These are phyloP conservation scores for Telmatochromis sp. DNA, from an alignment of 2,113 vertebrate species.

Conservation along the genomic window DNA sequence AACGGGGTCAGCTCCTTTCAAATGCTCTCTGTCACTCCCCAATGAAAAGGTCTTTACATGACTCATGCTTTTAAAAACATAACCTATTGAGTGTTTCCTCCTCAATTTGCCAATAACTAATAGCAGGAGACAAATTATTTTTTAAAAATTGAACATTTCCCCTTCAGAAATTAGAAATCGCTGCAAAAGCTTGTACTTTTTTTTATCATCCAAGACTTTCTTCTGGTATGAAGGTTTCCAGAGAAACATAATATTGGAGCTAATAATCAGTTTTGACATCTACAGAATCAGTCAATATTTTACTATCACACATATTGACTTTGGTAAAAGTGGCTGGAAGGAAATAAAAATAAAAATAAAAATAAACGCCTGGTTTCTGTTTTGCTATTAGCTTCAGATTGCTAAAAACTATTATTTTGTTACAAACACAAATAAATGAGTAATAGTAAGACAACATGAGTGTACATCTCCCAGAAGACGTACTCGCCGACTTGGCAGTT, in stretches of 20 bases:
- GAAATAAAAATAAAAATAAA: not conserved
- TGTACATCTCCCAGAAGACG: not conserved
- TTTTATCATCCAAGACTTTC: not conserved
- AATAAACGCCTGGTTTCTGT: not conserved
- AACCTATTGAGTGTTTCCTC: not conserved
- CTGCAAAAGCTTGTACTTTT: not conserved
- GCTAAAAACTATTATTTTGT: not conserved
- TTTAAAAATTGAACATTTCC: not conserved
- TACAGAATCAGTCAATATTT: not conserved
- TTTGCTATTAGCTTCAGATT: not conserved
- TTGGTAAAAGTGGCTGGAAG: not conserved
- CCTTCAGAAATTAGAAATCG: not conserved
- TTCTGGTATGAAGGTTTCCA: not conserved
- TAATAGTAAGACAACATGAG: not conserved
- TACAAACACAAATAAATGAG: not conserved
- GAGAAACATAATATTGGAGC: rapidly evolving
- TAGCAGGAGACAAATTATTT: not conserved
- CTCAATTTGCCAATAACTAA: not conserved
- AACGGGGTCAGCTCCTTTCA: not conserved
- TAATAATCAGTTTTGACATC: not conserved
- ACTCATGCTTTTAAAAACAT: not conserved
- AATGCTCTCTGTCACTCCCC: not conserved
- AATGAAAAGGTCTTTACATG: constrained; percentile 3
- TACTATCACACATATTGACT: not conserved
- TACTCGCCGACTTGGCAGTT: not conserved